phyloP scores from a whole-genome alignment of 2,113 vertebrate genomes.

The Papio anubis region DNA sequence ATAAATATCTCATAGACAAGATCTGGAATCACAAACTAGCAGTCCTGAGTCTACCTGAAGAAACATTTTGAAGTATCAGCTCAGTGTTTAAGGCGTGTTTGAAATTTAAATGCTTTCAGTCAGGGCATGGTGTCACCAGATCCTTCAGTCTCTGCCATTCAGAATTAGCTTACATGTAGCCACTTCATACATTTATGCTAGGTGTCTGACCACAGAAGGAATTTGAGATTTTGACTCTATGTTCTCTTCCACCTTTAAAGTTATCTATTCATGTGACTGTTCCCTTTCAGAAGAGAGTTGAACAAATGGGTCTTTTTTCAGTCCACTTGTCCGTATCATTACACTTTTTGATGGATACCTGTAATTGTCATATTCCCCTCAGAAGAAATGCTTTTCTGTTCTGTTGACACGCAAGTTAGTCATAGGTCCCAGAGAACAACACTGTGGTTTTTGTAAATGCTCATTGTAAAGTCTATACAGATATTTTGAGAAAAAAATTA shows the following conservation, averaged over 20 bases:
- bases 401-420: not conserved
- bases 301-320: not conserved
- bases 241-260: not conserved
- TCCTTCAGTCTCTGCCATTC: not conserved
- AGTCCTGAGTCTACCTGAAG: not conserved
- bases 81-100: not conserved
- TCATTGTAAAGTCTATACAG: not conserved
- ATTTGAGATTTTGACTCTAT: not conserved
- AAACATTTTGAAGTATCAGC: not conserved
- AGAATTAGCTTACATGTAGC: not conserved
- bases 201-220: not conserved
- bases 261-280: not conserved
- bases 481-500: not conserved
- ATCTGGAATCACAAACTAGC: not conserved
- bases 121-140: not conserved
- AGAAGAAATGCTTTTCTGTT: not conserved
- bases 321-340: not conserved
- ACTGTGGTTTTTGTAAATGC: not conserved
- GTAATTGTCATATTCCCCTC: not conserved
- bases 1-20: not conserved
- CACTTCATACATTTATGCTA: not conserved
- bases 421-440: not conserved
- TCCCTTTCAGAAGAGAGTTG: not conserved
- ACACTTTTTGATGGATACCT: not conserved
- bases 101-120: not conserved